Evolutionary conservation across 2,797 vertebrate species (phyloP).

Genomic region (Myotis pilosus): DNA sequence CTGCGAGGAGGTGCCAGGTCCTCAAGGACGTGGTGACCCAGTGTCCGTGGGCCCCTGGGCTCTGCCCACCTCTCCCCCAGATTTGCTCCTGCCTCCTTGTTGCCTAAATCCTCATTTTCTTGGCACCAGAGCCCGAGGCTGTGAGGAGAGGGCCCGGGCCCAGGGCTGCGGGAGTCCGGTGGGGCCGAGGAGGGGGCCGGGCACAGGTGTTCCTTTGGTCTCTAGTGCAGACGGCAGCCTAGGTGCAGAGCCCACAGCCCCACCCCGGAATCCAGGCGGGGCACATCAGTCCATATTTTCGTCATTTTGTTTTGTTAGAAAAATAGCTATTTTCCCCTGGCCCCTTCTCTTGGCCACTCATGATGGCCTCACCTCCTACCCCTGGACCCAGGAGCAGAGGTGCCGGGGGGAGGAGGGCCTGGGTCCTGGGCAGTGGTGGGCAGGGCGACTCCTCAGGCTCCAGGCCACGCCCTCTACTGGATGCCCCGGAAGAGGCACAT

Average conservation of each 20-base stretch:
- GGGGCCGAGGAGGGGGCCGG: neutral
- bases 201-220: conserved; percentile 23
- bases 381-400: neutral
- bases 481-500: conserved; percentile 96
- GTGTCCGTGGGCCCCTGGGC: neutral
- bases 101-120: neutral
- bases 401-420: neutral
- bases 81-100: neutral
- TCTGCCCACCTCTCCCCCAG: neutral
- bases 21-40: fast-evolving
- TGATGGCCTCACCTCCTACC: conserved; percentile 55
- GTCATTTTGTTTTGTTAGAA: conserved; percentile 80
- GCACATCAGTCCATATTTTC: conserved; percentile 88
- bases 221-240: conserved; percentile 63
- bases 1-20: neutral
- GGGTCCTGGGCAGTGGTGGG: conserved; percentile 2
- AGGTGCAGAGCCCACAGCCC: conserved; percentile 66
- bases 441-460: neutral
- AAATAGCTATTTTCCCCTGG: conserved; percentile 77
- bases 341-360: conserved; percentile 9
- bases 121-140: neutral
- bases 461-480: conserved; percentile 84
- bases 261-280: conserved; percentile 76
- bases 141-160: neutral
- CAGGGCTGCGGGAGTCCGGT: neutral